Evolutionary conservation across 2,113 vertebrate genomes (phyloP).

Genomic region (Barbus barbus): DNA sequence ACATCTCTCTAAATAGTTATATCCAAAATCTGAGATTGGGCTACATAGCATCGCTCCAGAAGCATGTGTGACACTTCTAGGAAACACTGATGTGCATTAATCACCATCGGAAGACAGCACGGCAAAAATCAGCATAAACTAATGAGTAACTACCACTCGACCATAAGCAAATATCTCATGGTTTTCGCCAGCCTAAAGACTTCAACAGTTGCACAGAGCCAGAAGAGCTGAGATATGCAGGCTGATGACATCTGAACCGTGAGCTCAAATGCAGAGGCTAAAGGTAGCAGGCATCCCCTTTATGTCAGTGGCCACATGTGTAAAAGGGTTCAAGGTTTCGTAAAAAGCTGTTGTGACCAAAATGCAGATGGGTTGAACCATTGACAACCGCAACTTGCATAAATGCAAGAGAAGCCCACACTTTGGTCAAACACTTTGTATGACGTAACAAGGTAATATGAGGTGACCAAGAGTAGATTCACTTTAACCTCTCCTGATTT

Average conservation of each 20-base stretch:
- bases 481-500: background rate
- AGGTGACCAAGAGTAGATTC: background rate
- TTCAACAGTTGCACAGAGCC: background rate
- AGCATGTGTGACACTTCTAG: background rate
- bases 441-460: background rate
- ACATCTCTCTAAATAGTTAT: no score
- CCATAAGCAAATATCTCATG: constrained; percentile 9
- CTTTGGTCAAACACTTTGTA: background rate
- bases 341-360: background rate
- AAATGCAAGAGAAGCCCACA: background rate
- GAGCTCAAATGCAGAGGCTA: background rate
- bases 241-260: background rate
- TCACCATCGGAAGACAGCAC: background rate
- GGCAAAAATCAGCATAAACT: constrained; percentile 20
- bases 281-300: background rate
- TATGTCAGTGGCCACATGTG: background rate
- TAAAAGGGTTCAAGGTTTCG: background rate
- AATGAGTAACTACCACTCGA: background rate
- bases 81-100: background rate
- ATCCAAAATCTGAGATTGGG: no score
- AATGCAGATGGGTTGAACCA: background rate
- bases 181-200: background rate
- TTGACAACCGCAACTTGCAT: background rate
- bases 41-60: no score
- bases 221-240: background rate